Base-by-base conservation (phyloP, 2,888 invertebrate genomes). In the Pristionchus exspectatus region DNA sequence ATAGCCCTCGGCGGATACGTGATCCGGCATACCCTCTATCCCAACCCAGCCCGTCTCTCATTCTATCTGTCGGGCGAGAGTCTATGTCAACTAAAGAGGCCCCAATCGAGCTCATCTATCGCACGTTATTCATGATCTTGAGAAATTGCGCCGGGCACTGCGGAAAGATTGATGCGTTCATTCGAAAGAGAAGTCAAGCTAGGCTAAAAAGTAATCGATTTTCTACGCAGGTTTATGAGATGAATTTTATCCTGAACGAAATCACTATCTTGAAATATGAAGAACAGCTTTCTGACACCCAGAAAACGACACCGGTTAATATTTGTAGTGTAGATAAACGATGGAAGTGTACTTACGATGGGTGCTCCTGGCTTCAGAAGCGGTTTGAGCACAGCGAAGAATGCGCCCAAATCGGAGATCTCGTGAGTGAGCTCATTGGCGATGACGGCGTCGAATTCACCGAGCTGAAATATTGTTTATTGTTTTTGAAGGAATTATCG, bases 351-450 rank as follows among this genome's bases (percentile, higher is more conserved):
- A 77, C 88, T 88, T 2, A 88, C 88, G 14, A 88, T 72, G 5
- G 88, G 88, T 10, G 88, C 88, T 18, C 74, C 74, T 14, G 88
- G 88, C 88, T 90, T 91, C 21, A 93, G 91, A 33, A 91, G 89
- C 4, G 88, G 83, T 72, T 91, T 91, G 33, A 93, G 91, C 12
- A 90, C 91, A 50, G 91, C 91, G 91, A 93, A 92, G 63, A 93
- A 90, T 1, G 38, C 89, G 30, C 90, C 93, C 24, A 92, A 88
- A 72, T 93, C 92, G 14, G 90, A 59, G 30, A 88, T 81, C 30
- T 93, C 92, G 86, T 93, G 92, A 3, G 93, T 92, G 38, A 92
- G 90, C 69, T 93, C 93, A 83, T 93, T 93, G 89, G 91, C 90
- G 87, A 93, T 91, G 27, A 93, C 92, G 38, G 92, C 90, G 90